Conservation (phyloP, 1,140 invertebrate species). For the Protaetia brevitarsis region DNA sequence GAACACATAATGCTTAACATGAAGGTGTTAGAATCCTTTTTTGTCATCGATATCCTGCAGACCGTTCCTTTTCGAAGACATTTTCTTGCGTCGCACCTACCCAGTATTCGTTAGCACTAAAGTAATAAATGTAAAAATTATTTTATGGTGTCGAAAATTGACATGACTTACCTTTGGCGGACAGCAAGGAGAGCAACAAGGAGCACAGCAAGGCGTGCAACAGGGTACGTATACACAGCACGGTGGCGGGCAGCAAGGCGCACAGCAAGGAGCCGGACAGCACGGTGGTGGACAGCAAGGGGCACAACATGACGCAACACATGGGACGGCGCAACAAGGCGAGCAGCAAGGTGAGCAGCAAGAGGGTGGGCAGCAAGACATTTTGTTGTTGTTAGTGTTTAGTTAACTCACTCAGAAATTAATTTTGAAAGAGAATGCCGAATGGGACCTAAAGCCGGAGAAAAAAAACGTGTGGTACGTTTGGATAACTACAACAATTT, state of each 20-base stretch:
- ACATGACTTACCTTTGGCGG: neutral
- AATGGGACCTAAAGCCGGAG: neutral
- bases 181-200: constrained; percentile 9
- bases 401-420: neutral
- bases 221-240: constrained; percentile 13
- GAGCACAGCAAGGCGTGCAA: neutral
- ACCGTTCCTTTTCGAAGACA: neutral
- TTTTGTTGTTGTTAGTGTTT: neutral
- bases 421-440: neutral
- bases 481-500: neutral
- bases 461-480: neutral
- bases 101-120: neutral
- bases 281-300: too few relatives aligned
- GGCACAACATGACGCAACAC: neutral
- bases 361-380: constrained; percentile 4
- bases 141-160: too few relatives aligned
- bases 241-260: neutral
- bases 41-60: neutral
- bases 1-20: too few relatives aligned
- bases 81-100: neutral
- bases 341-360: neutral
- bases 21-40: neutral
- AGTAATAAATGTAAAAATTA: neutral
- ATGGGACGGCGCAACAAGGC: neutral
- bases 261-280: neutral